phyloP scores from a whole-genome alignment of 2,888 invertebrate genomes.

The Diarsia mendica region DNA sequence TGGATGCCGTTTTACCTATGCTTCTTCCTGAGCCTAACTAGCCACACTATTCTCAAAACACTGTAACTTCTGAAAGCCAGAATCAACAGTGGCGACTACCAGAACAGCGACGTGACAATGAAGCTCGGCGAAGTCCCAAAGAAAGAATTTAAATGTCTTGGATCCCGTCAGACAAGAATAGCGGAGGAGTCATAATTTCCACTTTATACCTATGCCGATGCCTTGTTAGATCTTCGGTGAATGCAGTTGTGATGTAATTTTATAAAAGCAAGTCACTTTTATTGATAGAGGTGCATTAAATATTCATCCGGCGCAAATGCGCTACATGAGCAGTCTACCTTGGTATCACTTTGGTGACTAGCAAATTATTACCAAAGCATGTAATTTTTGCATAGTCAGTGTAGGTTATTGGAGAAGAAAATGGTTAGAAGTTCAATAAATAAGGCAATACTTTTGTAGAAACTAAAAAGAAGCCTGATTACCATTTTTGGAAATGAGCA shows the following conservation, averaged over 20 bases:
- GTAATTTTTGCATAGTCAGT: neutral
- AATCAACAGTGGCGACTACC: too few species aligned
- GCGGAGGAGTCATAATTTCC: too few species aligned
- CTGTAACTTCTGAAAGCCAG: too few species aligned
- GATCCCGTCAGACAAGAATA: too few species aligned
- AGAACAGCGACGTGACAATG: too few species aligned
- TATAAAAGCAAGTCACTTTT: neutral
- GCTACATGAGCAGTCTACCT: neutral
- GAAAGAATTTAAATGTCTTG: too few species aligned
- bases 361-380: neutral
- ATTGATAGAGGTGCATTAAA: neutral
- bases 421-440: neutral
- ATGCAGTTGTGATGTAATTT: neutral
- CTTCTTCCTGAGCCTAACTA: neutral
- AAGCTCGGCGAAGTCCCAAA: too few species aligned
- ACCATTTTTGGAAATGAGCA: neutral
- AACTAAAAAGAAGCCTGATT: neutral
- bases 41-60: too few species aligned
- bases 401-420: neutral
- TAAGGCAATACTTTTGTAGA: neutral
- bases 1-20: neutral
- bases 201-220: neutral
- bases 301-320: neutral
- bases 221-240: neutral
- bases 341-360: conserved; percentile 3